Evolutionary conservation across 1,140 invertebrate species (phyloP).

Genomic region (Heliconius hewitsoni): DNA sequence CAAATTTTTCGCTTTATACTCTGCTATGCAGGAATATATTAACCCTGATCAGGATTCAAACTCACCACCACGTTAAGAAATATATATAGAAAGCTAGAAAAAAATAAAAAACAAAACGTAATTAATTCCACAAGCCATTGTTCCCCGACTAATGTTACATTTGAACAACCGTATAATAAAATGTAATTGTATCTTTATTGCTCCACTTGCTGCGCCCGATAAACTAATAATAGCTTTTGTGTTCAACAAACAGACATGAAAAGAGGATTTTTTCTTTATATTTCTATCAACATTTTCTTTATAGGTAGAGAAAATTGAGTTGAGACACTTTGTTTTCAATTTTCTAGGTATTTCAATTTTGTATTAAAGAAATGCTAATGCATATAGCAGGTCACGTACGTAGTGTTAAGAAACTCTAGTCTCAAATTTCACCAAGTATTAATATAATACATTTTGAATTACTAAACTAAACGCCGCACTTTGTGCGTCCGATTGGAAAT

Average conservation of each 20-base stretch:
- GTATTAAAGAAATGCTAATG: too few relatives aligned
- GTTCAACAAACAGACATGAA: neutral
- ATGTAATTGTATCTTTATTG: conserved; percentile 13
- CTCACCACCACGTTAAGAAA: neutral
- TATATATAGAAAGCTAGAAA: neutral
- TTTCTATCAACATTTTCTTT: too few relatives aligned
- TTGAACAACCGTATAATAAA: conserved; percentile 6
- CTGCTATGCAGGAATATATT: too few relatives aligned
- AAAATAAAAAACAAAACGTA: neutral
- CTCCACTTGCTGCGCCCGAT: neutral
- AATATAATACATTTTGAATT: too few relatives aligned
- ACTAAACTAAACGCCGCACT: too few relatives aligned
- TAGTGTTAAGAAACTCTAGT: neutral
- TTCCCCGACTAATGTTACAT: conserved; percentile 6
- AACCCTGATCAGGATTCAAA: too few relatives aligned
- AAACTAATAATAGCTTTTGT: conserved; percentile 2
- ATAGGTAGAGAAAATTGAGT: too few relatives aligned
- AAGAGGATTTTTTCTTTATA: too few relatives aligned
- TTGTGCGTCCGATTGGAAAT: neutral
- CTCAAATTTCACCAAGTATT: neutral
- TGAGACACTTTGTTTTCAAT: too few relatives aligned
- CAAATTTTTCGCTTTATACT: too few relatives aligned
- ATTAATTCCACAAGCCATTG: neutral
- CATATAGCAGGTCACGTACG: neutral
- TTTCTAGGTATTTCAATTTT: too few relatives aligned